These are phyloP conservation scores for Synergus laeviventris DNA, from an alignment of 2,888 invertebrate genomes.

Conservation along the genomic window DNA sequence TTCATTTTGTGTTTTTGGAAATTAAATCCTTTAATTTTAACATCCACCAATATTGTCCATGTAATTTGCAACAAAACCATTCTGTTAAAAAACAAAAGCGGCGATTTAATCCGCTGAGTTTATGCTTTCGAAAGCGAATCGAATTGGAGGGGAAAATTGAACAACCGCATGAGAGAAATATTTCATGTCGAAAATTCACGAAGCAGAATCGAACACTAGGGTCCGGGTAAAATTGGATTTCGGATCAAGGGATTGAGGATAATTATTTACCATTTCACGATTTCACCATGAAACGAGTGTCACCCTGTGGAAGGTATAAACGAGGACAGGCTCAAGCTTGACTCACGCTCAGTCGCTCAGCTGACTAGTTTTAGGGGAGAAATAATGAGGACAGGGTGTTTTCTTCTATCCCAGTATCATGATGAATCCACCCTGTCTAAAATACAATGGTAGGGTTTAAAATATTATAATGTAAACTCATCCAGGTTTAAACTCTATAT, in stretches of 20 bases:
- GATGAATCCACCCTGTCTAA: neutral
- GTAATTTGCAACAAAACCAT: neutral
- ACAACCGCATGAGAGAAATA: neutral
- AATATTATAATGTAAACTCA: conserved; percentile 6
- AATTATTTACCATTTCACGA: conserved; percentile 2
- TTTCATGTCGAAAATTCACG: conserved; percentile 7
- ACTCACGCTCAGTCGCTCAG: conserved; percentile 48
- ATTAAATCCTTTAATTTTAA: neutral
- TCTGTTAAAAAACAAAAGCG: neutral
- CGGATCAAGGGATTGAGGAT: neutral
- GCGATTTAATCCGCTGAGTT: neutral
- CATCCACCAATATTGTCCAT: neutral
- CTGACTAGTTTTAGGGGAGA: conserved; percentile 49
- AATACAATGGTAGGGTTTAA: neutral
- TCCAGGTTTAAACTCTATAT: neutral
- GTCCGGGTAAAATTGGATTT: conserved; percentile 28
- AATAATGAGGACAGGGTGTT: conserved; percentile 50
- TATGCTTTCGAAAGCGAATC: neutral
- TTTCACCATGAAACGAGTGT: conserved; percentile 12
- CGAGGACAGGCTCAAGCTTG: neutral
- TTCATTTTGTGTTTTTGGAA: too few relatives aligned
- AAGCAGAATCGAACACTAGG: conserved; percentile 1
- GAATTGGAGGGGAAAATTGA: neutral
- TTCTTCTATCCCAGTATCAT: conserved; percentile 13
- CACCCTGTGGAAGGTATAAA: conserved; percentile 1